Evolutionary conservation across 2,888 invertebrate species (phyloP).

Genomic region (Eupelmus urozonus): DNA sequence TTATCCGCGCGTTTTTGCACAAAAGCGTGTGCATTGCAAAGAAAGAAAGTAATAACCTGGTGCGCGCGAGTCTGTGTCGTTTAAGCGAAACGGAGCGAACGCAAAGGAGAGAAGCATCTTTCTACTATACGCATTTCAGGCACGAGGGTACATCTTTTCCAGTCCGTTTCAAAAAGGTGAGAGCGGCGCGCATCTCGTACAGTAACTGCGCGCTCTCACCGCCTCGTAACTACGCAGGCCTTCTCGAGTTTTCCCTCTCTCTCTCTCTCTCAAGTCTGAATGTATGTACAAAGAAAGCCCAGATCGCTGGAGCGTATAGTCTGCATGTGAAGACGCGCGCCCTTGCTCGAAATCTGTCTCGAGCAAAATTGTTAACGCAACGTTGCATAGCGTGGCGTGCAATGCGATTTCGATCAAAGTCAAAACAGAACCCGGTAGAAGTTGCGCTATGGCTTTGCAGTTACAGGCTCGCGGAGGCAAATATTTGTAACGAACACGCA

Average conservation of each 20-base stretch:
- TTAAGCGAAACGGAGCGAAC: neutral
- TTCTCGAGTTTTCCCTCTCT: constrained; percentile 29
- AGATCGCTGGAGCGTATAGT: constrained; percentile 32
- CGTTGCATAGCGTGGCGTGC: too few relatives aligned
- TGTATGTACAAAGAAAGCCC: neutral
- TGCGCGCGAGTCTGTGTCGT: neutral
- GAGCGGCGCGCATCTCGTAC: constrained; percentile 52
- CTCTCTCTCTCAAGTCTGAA: neutral
- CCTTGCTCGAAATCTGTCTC: constrained; percentile 65
- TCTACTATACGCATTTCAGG: constrained; percentile 3
- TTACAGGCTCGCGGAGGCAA: constrained; percentile 4
- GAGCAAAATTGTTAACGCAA: constrained; percentile 53
- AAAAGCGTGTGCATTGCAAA: neutral
- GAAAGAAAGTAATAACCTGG: neutral
- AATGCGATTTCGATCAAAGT: constrained; percentile 44
- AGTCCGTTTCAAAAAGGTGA: constrained; percentile 64
- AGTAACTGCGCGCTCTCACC: neutral
- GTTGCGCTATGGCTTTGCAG: neutral
- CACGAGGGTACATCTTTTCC: constrained; percentile 39
- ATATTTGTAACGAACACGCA: constrained; percentile 26
- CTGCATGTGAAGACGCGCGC: constrained; percentile 68
- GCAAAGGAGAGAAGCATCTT: constrained; percentile 15
- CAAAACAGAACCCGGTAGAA: constrained; percentile 38
- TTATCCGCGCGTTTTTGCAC: neutral
- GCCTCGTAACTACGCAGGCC: too few relatives aligned